Conservation (phyloP, 2,888 invertebrate species). For the Lasioglossum figueresi region DNA sequence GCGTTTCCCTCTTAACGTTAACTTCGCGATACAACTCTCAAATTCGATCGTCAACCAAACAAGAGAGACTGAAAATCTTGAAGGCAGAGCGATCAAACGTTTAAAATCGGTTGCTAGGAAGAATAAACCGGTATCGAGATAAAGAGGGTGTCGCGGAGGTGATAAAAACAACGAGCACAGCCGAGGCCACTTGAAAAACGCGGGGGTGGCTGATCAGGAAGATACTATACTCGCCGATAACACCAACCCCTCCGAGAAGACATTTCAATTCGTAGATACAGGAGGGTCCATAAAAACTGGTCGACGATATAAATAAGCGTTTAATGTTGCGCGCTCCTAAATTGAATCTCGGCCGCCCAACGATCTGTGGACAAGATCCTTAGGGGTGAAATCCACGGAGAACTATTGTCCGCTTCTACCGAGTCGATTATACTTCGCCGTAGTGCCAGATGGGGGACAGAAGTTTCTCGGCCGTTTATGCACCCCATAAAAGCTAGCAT, state of each 20-base stretch:
- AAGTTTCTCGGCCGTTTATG: slow-evolving; percentile 65
- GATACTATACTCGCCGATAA: slow-evolving; percentile 49
- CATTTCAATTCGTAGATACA: slow-evolving; percentile 64
- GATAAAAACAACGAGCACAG: neutral
- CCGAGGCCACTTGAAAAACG: slow-evolving; percentile 11
- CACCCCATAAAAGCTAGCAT: slow-evolving; percentile 69
- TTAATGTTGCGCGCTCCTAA: slow-evolving; percentile 77
- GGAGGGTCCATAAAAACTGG: slow-evolving; percentile 63
- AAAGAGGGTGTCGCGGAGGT: neutral
- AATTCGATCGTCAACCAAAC: neutral
- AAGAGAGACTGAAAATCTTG: neutral
- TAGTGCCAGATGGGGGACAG: slow-evolving; percentile 50
- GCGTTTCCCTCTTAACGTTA: slow-evolving; percentile 45
- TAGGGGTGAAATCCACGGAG: slow-evolving; percentile 57
- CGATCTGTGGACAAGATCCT: slow-evolving; percentile 73
- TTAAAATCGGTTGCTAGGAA: neutral
- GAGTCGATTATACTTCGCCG: neutral
- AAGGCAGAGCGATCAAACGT: neutral
- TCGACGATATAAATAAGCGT: slow-evolving; percentile 71
- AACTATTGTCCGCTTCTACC: slow-evolving; percentile 69
- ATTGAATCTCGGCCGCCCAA: slow-evolving; percentile 80
- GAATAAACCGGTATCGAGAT: neutral
- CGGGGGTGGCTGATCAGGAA: slow-evolving; percentile 10
- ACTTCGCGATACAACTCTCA: slow-evolving; percentile 17
- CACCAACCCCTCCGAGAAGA: slow-evolving; percentile 31